phyloP scores from a whole-genome alignment of 1,140 invertebrate species.

The Agrilus planipennis region DNA sequence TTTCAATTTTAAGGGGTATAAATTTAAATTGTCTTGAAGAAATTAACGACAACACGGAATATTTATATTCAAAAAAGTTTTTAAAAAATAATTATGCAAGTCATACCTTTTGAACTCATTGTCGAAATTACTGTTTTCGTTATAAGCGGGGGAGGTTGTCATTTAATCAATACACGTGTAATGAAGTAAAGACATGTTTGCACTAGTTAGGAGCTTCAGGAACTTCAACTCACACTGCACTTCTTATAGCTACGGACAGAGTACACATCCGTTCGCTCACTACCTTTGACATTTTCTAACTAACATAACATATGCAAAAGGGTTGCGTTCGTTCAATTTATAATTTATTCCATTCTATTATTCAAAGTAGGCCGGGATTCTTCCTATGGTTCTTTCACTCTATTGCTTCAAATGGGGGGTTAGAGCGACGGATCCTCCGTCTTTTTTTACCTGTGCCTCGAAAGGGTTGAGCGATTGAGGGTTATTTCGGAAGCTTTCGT shows the following conservation, averaged over 20 bases:
- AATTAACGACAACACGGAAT: no score
- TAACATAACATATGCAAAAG: constrained; percentile 17
- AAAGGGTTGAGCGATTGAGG: constrained; percentile 16
- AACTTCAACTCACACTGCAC: constrained; percentile 1
- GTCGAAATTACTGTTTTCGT: background rate
- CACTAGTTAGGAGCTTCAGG: background rate
- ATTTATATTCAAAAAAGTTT: no score
- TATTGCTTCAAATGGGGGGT: no score
- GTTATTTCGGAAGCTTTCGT: no score
- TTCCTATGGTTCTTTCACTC: constrained; percentile 17
- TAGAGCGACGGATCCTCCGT: background rate
- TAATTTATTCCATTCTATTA: constrained; percentile 18
- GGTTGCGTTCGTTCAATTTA: constrained; percentile 11
- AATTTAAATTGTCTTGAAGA: no score
- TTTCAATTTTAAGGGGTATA: no score
- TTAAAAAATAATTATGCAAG: no score
- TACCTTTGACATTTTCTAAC: constrained; percentile 10
- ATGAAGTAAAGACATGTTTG: background rate
- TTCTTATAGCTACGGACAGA: constrained; percentile 3
- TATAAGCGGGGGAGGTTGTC: no score
- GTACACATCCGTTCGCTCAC: no score
- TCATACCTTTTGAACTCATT: background rate
- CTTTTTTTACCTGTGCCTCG: constrained; percentile 13
- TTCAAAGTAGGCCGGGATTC: constrained; percentile 16
- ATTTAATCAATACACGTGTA: background rate